Conservation (phyloP, 2,797 vertebrate species). For the Eupleurogrammus muticus region DNA sequence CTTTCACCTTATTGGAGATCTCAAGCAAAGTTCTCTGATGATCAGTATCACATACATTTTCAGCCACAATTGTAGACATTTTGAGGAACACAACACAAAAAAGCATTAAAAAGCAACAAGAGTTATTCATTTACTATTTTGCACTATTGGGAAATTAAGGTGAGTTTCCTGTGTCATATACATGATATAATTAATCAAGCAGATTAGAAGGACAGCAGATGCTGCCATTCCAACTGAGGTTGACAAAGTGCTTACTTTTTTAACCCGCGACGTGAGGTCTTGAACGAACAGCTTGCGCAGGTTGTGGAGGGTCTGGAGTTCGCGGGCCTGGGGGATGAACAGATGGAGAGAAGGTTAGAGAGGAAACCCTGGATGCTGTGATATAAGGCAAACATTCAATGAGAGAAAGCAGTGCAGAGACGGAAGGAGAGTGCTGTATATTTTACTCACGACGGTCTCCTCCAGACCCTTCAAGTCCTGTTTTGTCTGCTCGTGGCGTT, state of each 20-base stretch:
- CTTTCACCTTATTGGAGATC: background rate
- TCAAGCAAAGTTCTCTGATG: background rate
- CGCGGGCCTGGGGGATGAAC: constrained; percentile 87
- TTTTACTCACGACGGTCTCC: constrained; percentile 92
- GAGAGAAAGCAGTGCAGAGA: background rate
- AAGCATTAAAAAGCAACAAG: background rate
- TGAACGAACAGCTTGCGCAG: constrained; percentile 97
- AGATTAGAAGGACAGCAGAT: background rate
- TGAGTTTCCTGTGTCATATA: constrained; percentile 7
- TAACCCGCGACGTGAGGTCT: constrained; percentile 96
- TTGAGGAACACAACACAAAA: too few relatives aligned
- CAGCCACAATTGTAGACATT: background rate
- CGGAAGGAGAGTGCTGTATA: background rate
- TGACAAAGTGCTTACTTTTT: constrained; percentile 89
- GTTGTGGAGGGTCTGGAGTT: constrained; percentile 98
- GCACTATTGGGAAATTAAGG: background rate
- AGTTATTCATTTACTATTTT: background rate
- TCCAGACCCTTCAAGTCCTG: constrained; percentile 96
- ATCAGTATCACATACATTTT: background rate
- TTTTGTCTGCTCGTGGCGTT: constrained; percentile 94
- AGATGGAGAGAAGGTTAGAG: constrained; percentile 26
- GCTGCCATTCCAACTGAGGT: background rate
- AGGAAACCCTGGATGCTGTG: background rate
- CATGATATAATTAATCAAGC: constrained; percentile 7
- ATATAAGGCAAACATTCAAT: background rate